Evolutionary conservation across 2,113 vertebrate species (phyloP).

Genomic region (Melanostigma gelatinosum): DNA sequence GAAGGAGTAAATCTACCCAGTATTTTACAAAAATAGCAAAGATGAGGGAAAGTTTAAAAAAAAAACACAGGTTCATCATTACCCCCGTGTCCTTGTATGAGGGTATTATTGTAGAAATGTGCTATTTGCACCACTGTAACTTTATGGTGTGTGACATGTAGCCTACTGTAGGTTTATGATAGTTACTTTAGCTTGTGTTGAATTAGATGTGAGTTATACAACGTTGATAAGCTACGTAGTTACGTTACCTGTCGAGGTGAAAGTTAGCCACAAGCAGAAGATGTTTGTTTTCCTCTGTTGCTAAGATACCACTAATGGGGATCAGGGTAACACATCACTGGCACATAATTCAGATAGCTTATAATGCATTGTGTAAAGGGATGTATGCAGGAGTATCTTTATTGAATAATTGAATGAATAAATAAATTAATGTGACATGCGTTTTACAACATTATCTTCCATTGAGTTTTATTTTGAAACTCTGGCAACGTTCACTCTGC

Average conservation of each 20-base stretch:
- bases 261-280: neutral
- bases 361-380: neutral
- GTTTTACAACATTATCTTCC: no score
- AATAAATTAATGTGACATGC: neutral
- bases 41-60: neutral
- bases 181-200: neutral
- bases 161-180: neutral
- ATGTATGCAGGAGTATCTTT: neutral
- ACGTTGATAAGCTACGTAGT: neutral
- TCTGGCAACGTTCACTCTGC: neutral
- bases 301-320: constrained; percentile 48
- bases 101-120: neutral
- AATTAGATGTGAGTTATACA: neutral
- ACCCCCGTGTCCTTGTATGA: neutral
- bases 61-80: neutral
- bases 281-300: constrained; percentile 48
- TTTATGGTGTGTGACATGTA: neutral
- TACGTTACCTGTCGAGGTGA: neutral
- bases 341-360: neutral
- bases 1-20: neutral
- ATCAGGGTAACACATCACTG: neutral
- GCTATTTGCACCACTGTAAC: neutral
- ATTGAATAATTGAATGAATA: neutral
- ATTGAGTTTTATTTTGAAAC: constrained; percentile 73
- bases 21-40: neutral